These are phyloP conservation scores for Halcyon chelicuti DNA, from an alignment of 2,797 vertebrate species.

Conservation along the genomic window DNA sequence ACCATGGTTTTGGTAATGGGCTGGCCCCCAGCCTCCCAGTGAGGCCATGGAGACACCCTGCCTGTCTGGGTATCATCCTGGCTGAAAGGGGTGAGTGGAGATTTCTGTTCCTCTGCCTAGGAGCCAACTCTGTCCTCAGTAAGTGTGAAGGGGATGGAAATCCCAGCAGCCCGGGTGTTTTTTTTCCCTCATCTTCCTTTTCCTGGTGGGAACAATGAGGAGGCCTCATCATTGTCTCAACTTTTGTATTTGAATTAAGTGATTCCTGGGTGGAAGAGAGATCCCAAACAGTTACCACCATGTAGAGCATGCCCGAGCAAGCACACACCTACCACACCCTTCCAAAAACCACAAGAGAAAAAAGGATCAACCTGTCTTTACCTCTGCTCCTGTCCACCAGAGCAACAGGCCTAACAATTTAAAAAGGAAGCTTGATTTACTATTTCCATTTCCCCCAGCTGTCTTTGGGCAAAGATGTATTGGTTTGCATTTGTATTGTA, in stretches of 20 bases:
- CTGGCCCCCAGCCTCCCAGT: neutral
- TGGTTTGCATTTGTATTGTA: neutral
- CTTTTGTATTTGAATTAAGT: neutral
- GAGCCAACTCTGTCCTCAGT: neutral
- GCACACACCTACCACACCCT: neutral
- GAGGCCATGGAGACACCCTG: fast-evolving
- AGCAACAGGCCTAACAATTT: neutral
- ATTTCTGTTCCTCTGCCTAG: neutral
- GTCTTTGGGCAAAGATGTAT: neutral
- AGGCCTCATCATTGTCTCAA: neutral
- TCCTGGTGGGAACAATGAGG: neutral
- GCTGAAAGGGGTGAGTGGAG: neutral
- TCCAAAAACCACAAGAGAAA: neutral
- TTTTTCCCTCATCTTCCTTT: neutral
- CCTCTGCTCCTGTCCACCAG: neutral
- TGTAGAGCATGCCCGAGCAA: neutral
- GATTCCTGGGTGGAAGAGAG: neutral
- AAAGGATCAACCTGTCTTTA: neutral
- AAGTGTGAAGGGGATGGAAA: neutral
- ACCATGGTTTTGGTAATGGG: fast-evolving
- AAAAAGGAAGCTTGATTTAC: neutral
- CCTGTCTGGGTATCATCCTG: neutral
- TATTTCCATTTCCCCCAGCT: neutral
- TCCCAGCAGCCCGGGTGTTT: neutral
- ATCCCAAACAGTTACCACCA: neutral